Evolutionary conservation across 2,113 vertebrate species (phyloP), one percentile per base, ranked within the genome.

Genomic region (Myrmecophaga tridactyla): DNA sequence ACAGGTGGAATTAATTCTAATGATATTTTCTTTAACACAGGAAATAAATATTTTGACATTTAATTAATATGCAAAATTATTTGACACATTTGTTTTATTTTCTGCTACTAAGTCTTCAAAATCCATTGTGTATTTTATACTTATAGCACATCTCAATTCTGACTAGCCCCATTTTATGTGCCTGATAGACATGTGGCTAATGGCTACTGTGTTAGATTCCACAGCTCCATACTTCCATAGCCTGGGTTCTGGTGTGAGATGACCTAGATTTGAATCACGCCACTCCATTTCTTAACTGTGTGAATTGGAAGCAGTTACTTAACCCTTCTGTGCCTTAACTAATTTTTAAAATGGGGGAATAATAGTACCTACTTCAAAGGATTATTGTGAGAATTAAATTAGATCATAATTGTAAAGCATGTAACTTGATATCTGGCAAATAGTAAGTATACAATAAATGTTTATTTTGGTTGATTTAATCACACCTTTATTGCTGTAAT

Each of bases 281-380:
- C 63, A 72, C 84, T 94, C 15, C 86, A 51, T 80, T 94, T 89
- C 89, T 92, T 85, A 85, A 58, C 41, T 84, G 20, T 75, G 29
- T 80, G 39, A 36, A 4, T 94, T 27, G 58, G 56, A 36, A 43
- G 56, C n/a, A 43, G 63, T 85, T 78, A 89, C 34, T 58, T 92
- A 72, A 73, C 23, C 39, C 77, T 46, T 77, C 62, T 73, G 4
- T 89, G 29, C 18, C 31, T 69, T 53, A 69, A 48, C 29, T 72
- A 23, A 36, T 41, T 34, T 39, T 39, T 87, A 83, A 91, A 87
- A 94, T 51, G 65, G 69, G 58, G 84, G 27, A 82, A 41, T 48
- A 62, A 65, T 23, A 75, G 53, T 43, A 83, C 34, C 34, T 90
- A 86, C 17, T 23, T 72, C 23, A 63, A 77, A 72, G 63, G 63